A percentile compares a stretch with the other conserved stretches of the same genome.
Evolutionary conservation across 2,797 vertebrate species (phyloP).

Genomic region (Moxostoma hubbsi): DNA sequence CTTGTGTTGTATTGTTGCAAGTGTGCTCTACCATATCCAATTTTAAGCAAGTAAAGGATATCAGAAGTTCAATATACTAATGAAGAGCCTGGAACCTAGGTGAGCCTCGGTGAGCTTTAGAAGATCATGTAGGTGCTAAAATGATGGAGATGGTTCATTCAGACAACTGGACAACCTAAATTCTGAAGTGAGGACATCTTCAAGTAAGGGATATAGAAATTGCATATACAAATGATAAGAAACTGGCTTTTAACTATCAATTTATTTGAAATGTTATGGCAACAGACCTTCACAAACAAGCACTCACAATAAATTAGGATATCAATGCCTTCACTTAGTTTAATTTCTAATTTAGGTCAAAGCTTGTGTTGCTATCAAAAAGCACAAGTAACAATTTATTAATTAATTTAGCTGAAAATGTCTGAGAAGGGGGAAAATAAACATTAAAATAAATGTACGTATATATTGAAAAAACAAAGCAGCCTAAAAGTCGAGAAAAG

Average conservation of each 20-base stretch:
- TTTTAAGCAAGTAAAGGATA: neutral
- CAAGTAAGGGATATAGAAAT: neutral
- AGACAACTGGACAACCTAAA: constrained; percentile 10
- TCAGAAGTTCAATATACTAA: neutral
- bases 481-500: constrained; percentile 18
- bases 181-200: neutral
- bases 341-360: neutral
- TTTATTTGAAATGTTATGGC: constrained; percentile 15
- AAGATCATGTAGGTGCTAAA: neutral
- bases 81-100: neutral
- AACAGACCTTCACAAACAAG: constrained; percentile 12
- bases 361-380: constrained; percentile 8
- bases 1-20: too few relatives aligned
- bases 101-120: neutral
- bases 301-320: neutral
- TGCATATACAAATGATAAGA: neutral
- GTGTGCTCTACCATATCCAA: neutral
- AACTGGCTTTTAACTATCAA: neutral
- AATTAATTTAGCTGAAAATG: neutral
- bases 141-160: neutral
- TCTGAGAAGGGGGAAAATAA: neutral
- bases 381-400: neutral
- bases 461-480: constrained; percentile 30
- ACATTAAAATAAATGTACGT: neutral
- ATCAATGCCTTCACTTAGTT: neutral